Conservation (phyloP, 2,797 vertebrate genomes). For the Melanotaenia parkinsoni region DNA sequence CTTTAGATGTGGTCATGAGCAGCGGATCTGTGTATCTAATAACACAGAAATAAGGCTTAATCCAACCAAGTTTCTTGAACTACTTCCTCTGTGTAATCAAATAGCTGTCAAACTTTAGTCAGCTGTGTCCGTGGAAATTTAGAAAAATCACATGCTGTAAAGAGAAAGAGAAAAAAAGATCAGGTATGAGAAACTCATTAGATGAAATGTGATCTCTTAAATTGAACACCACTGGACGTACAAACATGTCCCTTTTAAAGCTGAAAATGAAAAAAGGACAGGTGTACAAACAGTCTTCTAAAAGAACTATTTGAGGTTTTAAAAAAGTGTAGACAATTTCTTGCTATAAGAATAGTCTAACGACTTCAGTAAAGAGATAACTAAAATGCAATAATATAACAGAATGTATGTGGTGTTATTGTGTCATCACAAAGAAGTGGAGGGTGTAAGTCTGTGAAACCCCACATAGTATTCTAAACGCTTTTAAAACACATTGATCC, state of each 20-base stretch:
- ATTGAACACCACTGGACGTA: neutral
- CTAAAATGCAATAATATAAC: neutral
- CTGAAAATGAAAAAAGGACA: neutral
- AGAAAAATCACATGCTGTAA: constrained; percentile 79
- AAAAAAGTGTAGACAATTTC: neutral
- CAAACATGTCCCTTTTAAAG: neutral
- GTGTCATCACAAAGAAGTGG: no score
- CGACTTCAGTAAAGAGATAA: neutral
- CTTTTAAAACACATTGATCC: neutral
- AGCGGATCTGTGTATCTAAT: constrained; percentile 54
- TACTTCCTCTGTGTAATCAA: constrained; percentile 51
- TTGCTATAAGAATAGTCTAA: neutral
- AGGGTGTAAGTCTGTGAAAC: neutral
- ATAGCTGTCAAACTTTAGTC: constrained; percentile 64
- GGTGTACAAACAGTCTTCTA: neutral
- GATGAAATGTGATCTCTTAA: neutral
- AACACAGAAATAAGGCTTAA: constrained; percentile 55
- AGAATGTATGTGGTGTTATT: neutral
- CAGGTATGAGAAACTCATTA: neutral
- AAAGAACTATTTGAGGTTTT: neutral
- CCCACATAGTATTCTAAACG: neutral
- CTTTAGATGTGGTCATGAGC: constrained; percentile 77
- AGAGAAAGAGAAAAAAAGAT: constrained; percentile 28
- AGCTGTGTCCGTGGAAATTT: constrained; percentile 68
- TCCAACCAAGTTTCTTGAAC: constrained; percentile 60